Evolutionary conservation across 2,797 vertebrate genomes (phyloP).

Genomic region (Nannoperca australis): DNA sequence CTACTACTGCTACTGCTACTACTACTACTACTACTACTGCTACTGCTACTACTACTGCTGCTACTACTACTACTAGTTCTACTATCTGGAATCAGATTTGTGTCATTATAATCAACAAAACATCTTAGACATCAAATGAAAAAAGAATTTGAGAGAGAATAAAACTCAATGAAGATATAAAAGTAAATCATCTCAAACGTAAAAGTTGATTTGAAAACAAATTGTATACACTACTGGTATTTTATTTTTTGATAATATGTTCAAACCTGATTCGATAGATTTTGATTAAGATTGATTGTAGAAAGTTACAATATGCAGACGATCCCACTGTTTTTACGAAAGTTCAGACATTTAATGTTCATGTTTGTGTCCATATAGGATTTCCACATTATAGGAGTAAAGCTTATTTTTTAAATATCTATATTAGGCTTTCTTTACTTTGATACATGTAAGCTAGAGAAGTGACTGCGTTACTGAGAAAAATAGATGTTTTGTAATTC

Average conservation of each 20-base stretch:
- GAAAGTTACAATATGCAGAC: conserved; percentile 16
- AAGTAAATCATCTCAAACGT: too few species aligned
- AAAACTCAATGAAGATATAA: too few species aligned
- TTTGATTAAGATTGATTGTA: neutral
- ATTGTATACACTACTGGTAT: too few species aligned
- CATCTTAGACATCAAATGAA: too few species aligned
- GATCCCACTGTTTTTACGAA: neutral
- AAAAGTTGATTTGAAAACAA: too few species aligned
- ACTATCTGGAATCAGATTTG: too few species aligned
- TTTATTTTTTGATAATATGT: too few species aligned
- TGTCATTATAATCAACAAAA: too few species aligned
- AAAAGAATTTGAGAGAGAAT: too few species aligned
- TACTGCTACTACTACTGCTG: neutral
- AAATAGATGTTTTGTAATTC: neutral
- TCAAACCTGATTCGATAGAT: too few species aligned
- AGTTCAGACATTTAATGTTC: neutral
- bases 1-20: too few species aligned
- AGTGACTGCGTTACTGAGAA: neutral
- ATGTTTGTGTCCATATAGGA: neutral
- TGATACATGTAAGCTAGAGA: too few species aligned
- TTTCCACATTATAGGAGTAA: neutral
- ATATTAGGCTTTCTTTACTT: neutral
- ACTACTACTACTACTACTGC: neutral
- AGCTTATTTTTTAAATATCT: neutral
- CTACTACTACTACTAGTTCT: neutral